Evolutionary conservation across 2,113 vertebrate genomes (phyloP).

Genomic region (Triplophysa tibetana): DNA sequence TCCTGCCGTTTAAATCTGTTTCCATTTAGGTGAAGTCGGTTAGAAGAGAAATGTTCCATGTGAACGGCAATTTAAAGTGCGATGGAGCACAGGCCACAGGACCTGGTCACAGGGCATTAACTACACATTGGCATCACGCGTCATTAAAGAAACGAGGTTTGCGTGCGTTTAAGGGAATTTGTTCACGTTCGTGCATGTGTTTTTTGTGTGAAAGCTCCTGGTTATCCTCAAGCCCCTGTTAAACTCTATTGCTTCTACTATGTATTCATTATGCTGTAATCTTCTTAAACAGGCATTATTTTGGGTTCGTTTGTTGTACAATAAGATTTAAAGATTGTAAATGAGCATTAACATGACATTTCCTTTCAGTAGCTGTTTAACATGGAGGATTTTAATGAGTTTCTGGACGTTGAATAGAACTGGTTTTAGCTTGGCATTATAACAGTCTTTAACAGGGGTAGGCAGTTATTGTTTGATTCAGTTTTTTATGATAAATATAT

Average conservation of each 20-base stretch:
- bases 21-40: conserved; percentile 41
- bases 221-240: background rate
- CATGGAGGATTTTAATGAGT: conserved; percentile 9
- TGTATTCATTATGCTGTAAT: conserved; percentile 2
- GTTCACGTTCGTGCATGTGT: conserved; percentile 11
- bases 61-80: conserved; percentile 45
- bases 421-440: conserved; percentile 1
- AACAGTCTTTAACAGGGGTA: background rate
- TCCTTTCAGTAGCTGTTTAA: conserved; percentile 26
- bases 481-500: too few species aligned
- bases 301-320: conserved; percentile 14
- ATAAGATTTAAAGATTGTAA: conserved; percentile 33
- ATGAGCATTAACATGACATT: conserved; percentile 30
- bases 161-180: conserved; percentile 11
- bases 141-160: conserved; percentile 43
- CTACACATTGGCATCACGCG: conserved; percentile 36
- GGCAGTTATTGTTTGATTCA: too few species aligned
- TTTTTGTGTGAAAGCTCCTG: conserved; percentile 23
- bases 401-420: background rate
- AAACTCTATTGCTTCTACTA: background rate
- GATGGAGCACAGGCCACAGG: conserved; percentile 11
- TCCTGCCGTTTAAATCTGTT: conserved; percentile 42
- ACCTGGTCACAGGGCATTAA: conserved; percentile 41
- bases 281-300: conserved; percentile 27
- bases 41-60: conserved; percentile 51